Base-by-base conservation (phyloP, 2,797 vertebrate genomes). In the Gambelia wislizenii region DNA sequence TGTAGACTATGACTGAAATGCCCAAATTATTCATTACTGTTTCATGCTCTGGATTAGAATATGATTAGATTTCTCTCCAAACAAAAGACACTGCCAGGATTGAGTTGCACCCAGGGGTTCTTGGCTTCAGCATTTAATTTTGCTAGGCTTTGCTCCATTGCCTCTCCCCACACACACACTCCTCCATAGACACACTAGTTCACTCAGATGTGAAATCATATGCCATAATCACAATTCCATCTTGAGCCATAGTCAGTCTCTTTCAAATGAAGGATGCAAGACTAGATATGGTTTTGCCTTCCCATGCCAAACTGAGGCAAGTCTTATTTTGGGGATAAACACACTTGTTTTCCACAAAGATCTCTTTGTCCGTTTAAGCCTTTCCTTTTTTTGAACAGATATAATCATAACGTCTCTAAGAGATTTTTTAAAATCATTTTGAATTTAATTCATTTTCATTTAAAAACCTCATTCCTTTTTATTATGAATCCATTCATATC, bases 51-150 rank as follows among this genome's bases (percentile, higher is more conserved):
- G 83, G 56, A 88, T 84, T 83, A 42, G n/a, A 83, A 74, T 7
- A 14, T 83, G 70, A 52, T 70, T 30, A 84, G 85, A 22, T 36
- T 25, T 67, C 5, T 2, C 12, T 70, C 49, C 56, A 47, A 86
- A 86, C 47, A 33, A 76, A 39, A 10, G 49, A 36, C 61, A 33
- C 49, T 70, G 61, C 42, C 87, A 82, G 6, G 36, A 82, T 25
- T 74, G 54, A 89, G 81, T 61, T 70, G n/a, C 16, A 91, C 76
- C 80, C 77, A 69, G 70, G 16, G 61, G 80, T 80, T 92, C 86
- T 89, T 87, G 89, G 84, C 84, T 87, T 89, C 85, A 79, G n/a
- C 80, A 78, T 84, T 91, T 90, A 84, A 87, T 92, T n/a, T 92
- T 76, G 87, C 12, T 78, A 91, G 88, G 42, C 1, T 0, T 83